These are phyloP conservation scores for Aporrectodea caliginosa DNA, from an alignment of 1,140 invertebrate genomes.

Conservation along the genomic window DNA sequence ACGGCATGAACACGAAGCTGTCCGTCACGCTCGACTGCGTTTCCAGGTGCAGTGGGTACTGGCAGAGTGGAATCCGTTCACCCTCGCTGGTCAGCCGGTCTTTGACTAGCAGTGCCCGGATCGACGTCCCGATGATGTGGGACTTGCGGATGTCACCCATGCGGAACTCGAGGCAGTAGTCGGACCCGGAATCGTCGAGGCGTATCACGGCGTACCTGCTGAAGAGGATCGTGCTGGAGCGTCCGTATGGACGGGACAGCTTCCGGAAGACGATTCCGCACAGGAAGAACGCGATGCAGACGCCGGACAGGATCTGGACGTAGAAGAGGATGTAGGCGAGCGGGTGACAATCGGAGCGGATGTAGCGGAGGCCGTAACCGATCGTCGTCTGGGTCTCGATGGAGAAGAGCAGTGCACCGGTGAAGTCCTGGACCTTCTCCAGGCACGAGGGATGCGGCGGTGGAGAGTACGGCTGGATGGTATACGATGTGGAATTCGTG, in stretches of 20 bases:
- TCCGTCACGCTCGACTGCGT: constrained; percentile 4
- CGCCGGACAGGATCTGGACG: constrained; percentile 31
- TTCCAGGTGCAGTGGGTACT: constrained; percentile 8
- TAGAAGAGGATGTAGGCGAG: constrained; percentile 27
- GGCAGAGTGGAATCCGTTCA: constrained; percentile 16
- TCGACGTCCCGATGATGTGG: constrained; percentile 81
- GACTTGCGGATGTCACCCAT: constrained; percentile 67
- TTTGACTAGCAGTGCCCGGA: constrained; percentile 70
- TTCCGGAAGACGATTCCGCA: constrained; percentile 34
- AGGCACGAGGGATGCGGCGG: constrained; percentile 35
- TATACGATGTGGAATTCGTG: not conserved
- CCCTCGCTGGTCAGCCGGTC: constrained; percentile 12
- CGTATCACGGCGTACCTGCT: constrained; percentile 43
- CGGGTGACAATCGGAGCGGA: constrained; percentile 55
- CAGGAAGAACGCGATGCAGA: constrained; percentile 31
- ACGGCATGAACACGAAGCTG: constrained; percentile 3
- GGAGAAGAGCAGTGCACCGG: constrained; percentile 46
- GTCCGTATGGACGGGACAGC: constrained; percentile 29
- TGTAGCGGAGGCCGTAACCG: constrained; percentile 61
- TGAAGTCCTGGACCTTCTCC: constrained; percentile 37
- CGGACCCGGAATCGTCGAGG: constrained; percentile 65
- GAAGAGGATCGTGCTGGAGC: constrained; percentile 31
- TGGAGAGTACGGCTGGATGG: not conserved
- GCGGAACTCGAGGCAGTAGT: constrained; percentile 65
- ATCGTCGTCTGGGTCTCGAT: constrained; percentile 55